Conservation (phyloP, 2,113 vertebrate genomes). For the Hemiscyllium ocellatum region DNA sequence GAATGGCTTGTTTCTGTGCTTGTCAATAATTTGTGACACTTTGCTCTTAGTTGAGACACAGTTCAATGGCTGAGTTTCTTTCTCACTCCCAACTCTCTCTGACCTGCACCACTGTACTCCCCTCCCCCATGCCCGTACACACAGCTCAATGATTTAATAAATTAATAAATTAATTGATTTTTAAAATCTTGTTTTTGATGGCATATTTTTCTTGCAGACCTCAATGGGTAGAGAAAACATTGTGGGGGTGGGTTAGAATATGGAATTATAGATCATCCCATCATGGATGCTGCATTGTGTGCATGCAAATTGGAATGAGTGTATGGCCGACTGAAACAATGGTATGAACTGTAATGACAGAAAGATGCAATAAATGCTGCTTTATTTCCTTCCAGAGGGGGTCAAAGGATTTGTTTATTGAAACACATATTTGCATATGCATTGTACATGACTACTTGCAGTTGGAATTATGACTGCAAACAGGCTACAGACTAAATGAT, state of each 20-base stretch:
- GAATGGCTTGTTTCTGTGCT: background rate
- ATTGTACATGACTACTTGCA: background rate
- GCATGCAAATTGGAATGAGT: background rate
- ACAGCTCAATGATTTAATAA: background rate
- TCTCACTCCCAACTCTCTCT: background rate
- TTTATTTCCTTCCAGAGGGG: background rate
- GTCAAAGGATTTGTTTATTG: constrained; percentile 6
- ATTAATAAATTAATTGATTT: background rate
- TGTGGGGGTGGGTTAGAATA: too few species aligned
- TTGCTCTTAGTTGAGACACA: too few species aligned
- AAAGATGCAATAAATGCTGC: background rate
- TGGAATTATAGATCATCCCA: background rate
- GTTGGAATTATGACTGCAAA: background rate
- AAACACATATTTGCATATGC: background rate
- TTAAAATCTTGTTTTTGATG: background rate
- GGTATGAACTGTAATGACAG: background rate
- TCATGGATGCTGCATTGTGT: constrained; percentile 10
- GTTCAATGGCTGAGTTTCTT: background rate
- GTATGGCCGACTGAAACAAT: background rate
- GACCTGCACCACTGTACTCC: background rate
- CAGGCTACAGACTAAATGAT: background rate
- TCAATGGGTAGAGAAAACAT: background rate
- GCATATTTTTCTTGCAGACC: background rate
- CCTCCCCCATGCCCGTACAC: background rate
- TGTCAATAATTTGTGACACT: background rate